Evolutionary conservation across 2,113 vertebrate genomes (phyloP).

Genomic region (Rhynchomys soricoides): DNA sequence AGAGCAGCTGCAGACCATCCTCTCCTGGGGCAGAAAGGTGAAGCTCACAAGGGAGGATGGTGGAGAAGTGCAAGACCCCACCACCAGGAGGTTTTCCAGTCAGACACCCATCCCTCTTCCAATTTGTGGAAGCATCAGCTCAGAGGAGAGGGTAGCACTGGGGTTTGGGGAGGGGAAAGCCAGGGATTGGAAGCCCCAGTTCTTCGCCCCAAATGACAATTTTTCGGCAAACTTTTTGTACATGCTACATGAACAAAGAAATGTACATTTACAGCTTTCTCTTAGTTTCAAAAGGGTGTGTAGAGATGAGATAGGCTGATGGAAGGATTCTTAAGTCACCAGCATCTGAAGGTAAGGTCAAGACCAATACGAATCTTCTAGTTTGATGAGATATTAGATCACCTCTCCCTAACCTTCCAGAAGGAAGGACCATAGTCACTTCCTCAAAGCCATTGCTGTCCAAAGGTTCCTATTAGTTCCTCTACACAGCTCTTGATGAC

Average conservation of each 20-base stretch:
- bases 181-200: no score
- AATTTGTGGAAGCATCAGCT: neutral
- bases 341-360: neutral
- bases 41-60: neutral
- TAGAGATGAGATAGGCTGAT: neutral
- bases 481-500: neutral
- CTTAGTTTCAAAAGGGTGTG: neutral
- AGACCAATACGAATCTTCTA: neutral
- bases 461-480: neutral
- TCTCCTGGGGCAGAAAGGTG: neutral
- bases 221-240: neutral
- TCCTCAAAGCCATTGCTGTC: neutral
- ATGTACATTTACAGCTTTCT: neutral
- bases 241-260: neutral
- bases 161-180: neutral
- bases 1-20: neutral
- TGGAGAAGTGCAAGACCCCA: neutral
- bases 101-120: neutral
- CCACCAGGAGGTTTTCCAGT: neutral
- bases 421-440: neutral
- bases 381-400: neutral
- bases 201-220: no score
- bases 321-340: neutral
- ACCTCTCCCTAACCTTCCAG: neutral
- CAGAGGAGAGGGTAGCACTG: neutral